These are phyloP conservation scores for Aramus guarauna DNA, from an alignment of 2,113 vertebrate genomes.

Conservation along the genomic window DNA sequence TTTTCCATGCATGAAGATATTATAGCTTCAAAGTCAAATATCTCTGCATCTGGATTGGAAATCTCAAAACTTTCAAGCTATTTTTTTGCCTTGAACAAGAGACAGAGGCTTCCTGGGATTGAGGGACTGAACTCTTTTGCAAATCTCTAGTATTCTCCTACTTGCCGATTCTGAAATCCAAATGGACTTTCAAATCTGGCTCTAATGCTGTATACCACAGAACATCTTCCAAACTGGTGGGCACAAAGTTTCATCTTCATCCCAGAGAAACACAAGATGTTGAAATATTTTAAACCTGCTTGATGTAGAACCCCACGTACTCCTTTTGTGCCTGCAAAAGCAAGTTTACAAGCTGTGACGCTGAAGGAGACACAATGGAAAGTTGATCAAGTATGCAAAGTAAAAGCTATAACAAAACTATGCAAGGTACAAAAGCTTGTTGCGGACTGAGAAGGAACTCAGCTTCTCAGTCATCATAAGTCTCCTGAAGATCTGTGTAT, in stretches of 20 bases:
- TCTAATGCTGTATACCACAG: rapidly evolving
- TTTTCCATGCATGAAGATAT: not conserved
- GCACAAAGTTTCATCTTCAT: not conserved
- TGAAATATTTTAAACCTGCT: not conserved
- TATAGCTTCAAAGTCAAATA: not conserved
- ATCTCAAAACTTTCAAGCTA: not conserved
- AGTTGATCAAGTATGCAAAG: not conserved
- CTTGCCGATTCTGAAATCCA: not conserved
- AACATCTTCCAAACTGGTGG: not conserved
- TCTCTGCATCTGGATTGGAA: not conserved
- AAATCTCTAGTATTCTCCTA: not conserved
- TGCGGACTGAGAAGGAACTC: not conserved
- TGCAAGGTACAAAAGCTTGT: not conserved
- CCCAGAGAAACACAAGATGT: not conserved
- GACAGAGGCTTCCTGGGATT: not conserved
- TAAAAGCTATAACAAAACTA: not conserved
- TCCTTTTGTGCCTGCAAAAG: not conserved
- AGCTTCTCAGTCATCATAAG: not conserved
- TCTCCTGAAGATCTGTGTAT: not conserved
- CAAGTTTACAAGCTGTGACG: not conserved
- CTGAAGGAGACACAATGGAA: not conserved
- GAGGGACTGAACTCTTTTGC: not conserved
- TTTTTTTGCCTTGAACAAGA: not conserved
- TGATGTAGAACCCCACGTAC: not conserved
- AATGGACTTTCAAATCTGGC: not conserved